phyloP scores from a whole-genome alignment of 1,140 invertebrate species.

The Babylonia areolata region DNA sequence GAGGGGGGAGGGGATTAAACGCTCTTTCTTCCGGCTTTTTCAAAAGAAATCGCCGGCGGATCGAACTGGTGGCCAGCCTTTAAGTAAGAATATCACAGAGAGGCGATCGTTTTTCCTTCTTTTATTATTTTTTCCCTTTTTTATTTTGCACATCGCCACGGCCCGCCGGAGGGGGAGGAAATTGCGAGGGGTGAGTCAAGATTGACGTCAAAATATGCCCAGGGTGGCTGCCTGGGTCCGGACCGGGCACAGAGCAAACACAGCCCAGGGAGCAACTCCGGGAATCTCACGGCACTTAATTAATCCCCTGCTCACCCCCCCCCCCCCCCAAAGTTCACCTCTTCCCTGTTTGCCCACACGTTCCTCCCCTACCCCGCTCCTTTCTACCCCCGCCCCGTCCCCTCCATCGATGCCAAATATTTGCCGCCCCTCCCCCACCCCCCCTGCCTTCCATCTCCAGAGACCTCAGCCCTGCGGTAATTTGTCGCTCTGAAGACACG shows the following conservation, averaged over 20 bases:
- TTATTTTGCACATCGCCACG: not conserved
- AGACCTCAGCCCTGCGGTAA: not conserved
- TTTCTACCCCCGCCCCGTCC: no score
- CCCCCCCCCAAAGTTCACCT: not conserved
- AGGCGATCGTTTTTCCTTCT: not conserved
- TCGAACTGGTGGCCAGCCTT: not conserved
- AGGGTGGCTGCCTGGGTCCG: not conserved
- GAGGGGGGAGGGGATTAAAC: not conserved
- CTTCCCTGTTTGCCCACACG: not conserved
- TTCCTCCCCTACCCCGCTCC: not conserved
- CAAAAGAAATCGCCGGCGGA: not conserved
- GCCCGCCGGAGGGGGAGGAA: not conserved
- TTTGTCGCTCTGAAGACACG: not conserved
- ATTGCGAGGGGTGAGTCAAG: conserved; percentile 1
- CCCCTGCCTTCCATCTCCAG: no score
- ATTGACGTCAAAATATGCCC: conserved; percentile 17
- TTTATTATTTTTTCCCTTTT: not conserved
- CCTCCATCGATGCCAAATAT: conserved; percentile 8
- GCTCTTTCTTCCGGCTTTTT: conserved; percentile 12
- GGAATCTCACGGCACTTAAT: conserved; percentile 11
- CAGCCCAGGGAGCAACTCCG: not conserved
- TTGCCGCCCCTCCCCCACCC: not conserved
- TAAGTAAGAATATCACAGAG: conserved; percentile 7
- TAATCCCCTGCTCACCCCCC: not conserved
- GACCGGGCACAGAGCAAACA: not conserved